Conservation (phyloP, 2,113 vertebrate species). For the Chascanopsetta lugubris region DNA sequence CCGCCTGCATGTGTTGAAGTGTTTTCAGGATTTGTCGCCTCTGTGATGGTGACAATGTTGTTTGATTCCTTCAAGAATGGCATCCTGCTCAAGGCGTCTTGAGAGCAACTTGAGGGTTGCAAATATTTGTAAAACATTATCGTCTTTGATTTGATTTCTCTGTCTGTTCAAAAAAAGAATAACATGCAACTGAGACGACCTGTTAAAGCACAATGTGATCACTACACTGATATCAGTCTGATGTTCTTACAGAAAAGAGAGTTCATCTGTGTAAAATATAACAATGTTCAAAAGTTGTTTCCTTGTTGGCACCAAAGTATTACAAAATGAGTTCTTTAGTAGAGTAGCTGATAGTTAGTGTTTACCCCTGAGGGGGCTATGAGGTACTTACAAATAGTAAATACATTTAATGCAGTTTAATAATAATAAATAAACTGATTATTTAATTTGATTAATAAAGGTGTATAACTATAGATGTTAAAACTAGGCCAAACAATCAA, state of each 20-base stretch:
- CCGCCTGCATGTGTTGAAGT: background rate
- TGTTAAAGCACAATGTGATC: background rate
- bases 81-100: background rate
- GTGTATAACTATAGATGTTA: too few species aligned
- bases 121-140: background rate
- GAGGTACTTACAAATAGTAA: too few species aligned
- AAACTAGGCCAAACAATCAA: too few species aligned
- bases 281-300: too few species aligned
- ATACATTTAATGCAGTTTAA: too few species aligned
- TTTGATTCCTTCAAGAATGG: conserved; percentile 35
- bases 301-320: too few species aligned
- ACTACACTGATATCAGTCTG: background rate
- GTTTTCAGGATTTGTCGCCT: conserved; percentile 31
- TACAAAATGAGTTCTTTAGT: too few species aligned
- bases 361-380: too few species aligned
- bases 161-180: background rate
- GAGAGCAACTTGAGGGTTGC: background rate
- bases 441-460: too few species aligned
- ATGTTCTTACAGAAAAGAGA: background rate
- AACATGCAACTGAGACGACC: background rate
- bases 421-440: too few species aligned
- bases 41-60: conserved; percentile 25
- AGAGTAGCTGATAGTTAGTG: too few species aligned
- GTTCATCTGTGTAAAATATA: background rate
- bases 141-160: background rate